phyloP scores from a whole-genome alignment of 1,140 invertebrate species.

The Trialeurodes vaporariorum region DNA sequence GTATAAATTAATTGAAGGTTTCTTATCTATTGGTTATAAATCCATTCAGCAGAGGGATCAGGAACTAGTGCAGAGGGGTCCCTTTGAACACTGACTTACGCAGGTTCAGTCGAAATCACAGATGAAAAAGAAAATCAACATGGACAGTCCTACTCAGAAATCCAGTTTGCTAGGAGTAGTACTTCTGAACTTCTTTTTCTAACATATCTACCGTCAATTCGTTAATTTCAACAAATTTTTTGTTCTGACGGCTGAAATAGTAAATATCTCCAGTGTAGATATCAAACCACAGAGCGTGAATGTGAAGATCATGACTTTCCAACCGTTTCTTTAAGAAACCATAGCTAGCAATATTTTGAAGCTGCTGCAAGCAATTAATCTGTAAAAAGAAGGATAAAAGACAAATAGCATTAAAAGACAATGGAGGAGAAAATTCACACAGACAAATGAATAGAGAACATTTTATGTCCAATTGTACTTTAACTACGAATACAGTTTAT shows the following conservation, averaged over 20 bases:
- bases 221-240: slow-evolving; percentile 72
- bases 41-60: no score
- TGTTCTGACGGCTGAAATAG: slow-evolving; percentile 75
- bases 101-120: no score
- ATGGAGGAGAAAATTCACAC: no score
- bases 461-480: no score
- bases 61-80: no score
- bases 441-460: no score
- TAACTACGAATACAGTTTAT: no score
- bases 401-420: slow-evolving; percentile 3
- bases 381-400: slow-evolving; percentile 35
- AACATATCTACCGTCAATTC: slow-evolving; percentile 62
- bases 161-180: slow-evolving; percentile 49
- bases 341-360: slow-evolving; percentile 90
- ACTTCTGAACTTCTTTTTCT: slow-evolving; percentile 60
- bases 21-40: no score
- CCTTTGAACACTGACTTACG: no score
- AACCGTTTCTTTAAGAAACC: slow-evolving; percentile 78
- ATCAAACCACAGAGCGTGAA: slow-evolving; percentile 94
- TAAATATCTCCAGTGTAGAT: slow-evolving; percentile 94
- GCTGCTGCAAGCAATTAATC: slow-evolving; percentile 87
- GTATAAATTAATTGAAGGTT: no score
- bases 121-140: no score
- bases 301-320: slow-evolving; percentile 67
- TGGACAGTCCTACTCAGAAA: no score